Evolutionary conservation across 1,140 invertebrate species (phyloP), one percentile per base, ranked within the genome.

Genomic region (Ladona fulva): DNA sequence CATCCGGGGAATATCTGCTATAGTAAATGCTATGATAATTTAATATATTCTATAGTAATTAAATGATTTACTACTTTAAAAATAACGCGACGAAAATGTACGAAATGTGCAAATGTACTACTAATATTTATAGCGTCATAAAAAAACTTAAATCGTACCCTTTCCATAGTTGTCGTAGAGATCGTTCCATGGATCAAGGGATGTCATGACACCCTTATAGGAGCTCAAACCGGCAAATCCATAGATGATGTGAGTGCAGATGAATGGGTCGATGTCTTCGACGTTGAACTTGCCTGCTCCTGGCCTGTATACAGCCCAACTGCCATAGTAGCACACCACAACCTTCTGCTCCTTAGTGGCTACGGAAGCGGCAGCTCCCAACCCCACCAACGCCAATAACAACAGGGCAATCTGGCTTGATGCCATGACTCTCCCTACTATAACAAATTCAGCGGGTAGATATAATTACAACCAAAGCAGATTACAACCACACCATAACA

Each of bases 221-320:
- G 78, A 44, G n/a, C 24, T 59, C 8, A 80, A 29, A 10, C 86
- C 86, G 42, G 83, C 84, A 79, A 87, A 88, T 22, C 84, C 85
- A 79, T 86, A 87, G 74, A 87, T 83, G 52, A 87, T 79, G 80
- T 88, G 86, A 8, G 86, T 85, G 80, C 86, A 88, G 14, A 88
- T 80, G 75, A 80, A 79, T 3, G 85, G 83, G 77, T 88, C 87
- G 22, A 90, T 86, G 73, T 85, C 78, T 78, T 85, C 85, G 0
- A 86, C 83, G 25, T 83, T 81, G 79, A 85, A 87, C 78, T 83
- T 84, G 14, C 86, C 86, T 25, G 79, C 78, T 22, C 80, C 85
- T 0, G 83, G 85, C 37, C 86, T 79, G 80, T 87, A 87, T 25
- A 84, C 83, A 10, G 86, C 85, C 86, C 86, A 87, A 66, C 82